These are phyloP conservation scores for Agrochola macilenta DNA, from an alignment of 2,888 invertebrate species.

Conservation along the genomic window DNA sequence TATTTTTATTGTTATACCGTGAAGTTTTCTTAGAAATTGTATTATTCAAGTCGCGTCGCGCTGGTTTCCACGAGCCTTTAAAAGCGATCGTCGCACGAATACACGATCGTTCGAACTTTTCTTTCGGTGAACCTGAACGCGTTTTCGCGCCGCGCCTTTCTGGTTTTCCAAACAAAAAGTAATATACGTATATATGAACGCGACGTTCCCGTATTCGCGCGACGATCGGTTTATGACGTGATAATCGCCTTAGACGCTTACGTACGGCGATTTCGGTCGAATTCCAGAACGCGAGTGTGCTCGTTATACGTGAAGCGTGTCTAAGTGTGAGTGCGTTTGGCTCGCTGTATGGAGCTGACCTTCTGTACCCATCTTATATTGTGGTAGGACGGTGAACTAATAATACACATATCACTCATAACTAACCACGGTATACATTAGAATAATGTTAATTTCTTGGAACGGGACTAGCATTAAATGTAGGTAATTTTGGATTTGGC, in stretches of 20 bases:
- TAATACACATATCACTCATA: conserved; percentile 56
- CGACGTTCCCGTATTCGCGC: too few species aligned
- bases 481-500: conserved; percentile 45
- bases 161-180: too few species aligned
- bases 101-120: too few species aligned
- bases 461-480: conserved; percentile 31
- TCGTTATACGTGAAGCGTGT: neutral
- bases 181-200: too few species aligned
- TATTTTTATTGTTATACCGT: too few species aligned
- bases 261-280: neutral
- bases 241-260: neutral
- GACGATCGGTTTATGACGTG: too few species aligned
- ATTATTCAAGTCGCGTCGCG: too few species aligned
- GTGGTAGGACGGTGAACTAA: conserved; percentile 54
- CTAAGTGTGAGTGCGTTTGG: neutral
- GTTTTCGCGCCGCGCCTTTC: too few species aligned
- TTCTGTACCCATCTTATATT: conserved; percentile 8
- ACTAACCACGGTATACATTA: conserved; percentile 48
- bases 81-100: too few species aligned
- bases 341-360: neutral
- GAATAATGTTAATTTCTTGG: conserved; percentile 30
- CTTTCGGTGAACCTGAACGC: too few species aligned
- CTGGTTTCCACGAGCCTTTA: too few species aligned
- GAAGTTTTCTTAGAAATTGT: too few species aligned
- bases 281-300: neutral